Conservation (phyloP, 2,113 vertebrate genomes). For the Pagrus major region DNA sequence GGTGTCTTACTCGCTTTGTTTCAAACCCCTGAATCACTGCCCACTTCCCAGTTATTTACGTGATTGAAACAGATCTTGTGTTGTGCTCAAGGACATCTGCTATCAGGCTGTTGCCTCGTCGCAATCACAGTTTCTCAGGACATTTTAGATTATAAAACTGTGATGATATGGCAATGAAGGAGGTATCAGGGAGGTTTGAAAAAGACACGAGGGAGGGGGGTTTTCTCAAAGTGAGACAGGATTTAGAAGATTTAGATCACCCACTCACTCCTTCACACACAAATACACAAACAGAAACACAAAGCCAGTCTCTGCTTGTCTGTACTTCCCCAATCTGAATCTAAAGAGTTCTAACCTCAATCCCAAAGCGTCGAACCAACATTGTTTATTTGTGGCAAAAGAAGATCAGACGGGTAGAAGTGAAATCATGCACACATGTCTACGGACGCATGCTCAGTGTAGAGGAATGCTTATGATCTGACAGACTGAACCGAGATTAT, state of each 20-base stretch:
- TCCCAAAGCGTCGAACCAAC: conserved; percentile 20
- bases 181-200: not conserved
- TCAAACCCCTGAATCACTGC: not conserved
- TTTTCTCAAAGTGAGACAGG: not conserved
- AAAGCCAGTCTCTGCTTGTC: not conserved
- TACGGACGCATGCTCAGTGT: not conserved
- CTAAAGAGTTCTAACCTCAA: conserved; percentile 16
- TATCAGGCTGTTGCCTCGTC: not conserved
- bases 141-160: not conserved
- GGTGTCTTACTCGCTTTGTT: not conserved
- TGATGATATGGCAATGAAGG: not conserved
- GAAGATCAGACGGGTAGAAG: conserved; percentile 1
- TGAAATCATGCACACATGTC: not conserved
- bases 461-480: conserved; percentile 27
- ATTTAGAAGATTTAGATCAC: not conserved
- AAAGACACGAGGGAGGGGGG: not conserved
- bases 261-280: not conserved
- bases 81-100: not conserved
- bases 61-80: not conserved
- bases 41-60: not conserved
- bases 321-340: conserved; percentile 25
- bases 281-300: conserved; percentile 6
- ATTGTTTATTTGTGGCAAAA: conserved; percentile 19
- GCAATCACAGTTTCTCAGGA: not conserved
- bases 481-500: conserved; percentile 3